phyloP scores from a whole-genome alignment of 92 coral and sea anemone species.

The Porites evermanni region DNA sequence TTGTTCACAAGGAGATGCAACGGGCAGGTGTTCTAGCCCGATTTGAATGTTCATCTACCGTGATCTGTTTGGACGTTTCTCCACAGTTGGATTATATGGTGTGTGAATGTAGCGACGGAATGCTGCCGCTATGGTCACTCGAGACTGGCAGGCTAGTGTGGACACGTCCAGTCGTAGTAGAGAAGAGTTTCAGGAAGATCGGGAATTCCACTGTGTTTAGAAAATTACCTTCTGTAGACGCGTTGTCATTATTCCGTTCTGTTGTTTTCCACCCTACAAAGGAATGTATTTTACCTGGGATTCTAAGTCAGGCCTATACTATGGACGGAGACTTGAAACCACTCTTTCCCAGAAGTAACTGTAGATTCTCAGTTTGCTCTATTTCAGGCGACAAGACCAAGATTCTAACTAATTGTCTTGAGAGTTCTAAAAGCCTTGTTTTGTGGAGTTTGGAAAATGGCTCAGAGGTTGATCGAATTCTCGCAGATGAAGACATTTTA shows the following conservation, averaged over 20 bases:
- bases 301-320: conserved; percentile 4
- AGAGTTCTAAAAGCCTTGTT: neutral
- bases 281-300: conserved; percentile 12
- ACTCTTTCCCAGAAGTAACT: neutral
- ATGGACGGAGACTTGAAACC: conserved; percentile 10
- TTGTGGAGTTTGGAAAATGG: conserved; percentile 28
- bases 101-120: conserved; percentile 15
- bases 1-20: neutral
- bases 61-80: conserved; percentile 26
- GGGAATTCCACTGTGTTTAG: neutral
- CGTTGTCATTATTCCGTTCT: neutral
- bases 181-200: neutral
- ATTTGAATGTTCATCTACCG: neutral
- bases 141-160: conserved; percentile 13
- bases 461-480: neutral
- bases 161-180: neutral
- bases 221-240: neutral
- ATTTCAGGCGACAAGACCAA: conserved; percentile 12
- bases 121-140: conserved; percentile 24
- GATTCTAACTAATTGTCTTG: conserved; percentile 2
- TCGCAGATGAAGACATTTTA: neutral
- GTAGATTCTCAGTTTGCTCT: conserved; percentile 15
- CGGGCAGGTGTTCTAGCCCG: neutral
- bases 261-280: conserved; percentile 16
- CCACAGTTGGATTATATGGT: conserved; percentile 25